Evolutionary conservation across 2,797 vertebrate species (phyloP).

Genomic region (Megalops cyprinoides): DNA sequence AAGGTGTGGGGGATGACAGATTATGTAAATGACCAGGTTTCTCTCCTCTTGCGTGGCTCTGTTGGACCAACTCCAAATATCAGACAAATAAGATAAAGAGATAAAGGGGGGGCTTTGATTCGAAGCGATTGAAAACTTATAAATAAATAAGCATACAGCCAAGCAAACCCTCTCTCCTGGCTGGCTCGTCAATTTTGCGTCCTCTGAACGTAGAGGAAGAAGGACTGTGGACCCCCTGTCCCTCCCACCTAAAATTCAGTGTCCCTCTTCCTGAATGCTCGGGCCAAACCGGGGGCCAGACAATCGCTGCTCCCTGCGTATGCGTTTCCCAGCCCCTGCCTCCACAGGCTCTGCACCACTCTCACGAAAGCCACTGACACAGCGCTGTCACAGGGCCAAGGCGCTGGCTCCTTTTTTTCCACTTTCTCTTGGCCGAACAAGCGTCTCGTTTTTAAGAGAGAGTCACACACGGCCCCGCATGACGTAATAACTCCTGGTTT

Average conservation of each 20-base stretch:
- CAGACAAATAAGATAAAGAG: too few species aligned
- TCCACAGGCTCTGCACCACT: not conserved
- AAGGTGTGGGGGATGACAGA: constrained; percentile 32
- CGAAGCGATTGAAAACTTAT: constrained; percentile 43
- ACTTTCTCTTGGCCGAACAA: constrained; percentile 33
- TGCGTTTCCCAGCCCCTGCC: not conserved
- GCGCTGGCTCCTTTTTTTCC: not conserved
- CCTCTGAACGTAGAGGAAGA: not conserved
- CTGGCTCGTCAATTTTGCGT: not conserved
- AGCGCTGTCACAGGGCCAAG: not conserved
- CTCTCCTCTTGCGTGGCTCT: constrained; percentile 5
- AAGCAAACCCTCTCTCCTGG: not conserved
- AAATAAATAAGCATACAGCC: not conserved
- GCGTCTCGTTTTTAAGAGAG: constrained; percentile 41
- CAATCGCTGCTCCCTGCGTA: not conserved
- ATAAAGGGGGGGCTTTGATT: constrained; percentile 33
- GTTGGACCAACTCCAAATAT: constrained; percentile 38
- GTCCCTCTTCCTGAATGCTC: not conserved
- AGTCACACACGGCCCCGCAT: constrained; percentile 46
- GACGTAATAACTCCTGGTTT: constrained; percentile 57
- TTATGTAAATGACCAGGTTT: constrained; percentile 28
- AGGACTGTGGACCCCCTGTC: not conserved
- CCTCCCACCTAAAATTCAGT: not conserved
- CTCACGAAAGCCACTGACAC: not conserved
- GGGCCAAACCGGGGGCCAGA: not conserved